Base-by-base conservation (phyloP, 2,888 invertebrate species). In the Cabera pusaria region DNA sequence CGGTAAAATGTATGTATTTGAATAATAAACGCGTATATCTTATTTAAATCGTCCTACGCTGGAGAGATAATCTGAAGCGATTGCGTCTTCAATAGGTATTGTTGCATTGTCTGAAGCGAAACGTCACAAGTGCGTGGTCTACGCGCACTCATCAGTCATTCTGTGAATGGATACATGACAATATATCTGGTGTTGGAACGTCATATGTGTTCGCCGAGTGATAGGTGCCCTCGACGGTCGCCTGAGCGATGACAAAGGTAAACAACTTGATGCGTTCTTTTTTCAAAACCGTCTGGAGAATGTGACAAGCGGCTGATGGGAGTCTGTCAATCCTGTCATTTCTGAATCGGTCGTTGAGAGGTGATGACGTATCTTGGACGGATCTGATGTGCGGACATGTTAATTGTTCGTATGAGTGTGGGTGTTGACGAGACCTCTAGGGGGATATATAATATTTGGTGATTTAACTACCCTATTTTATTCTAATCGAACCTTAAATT, bases 61-160 rank as follows among this genome's bases (percentile, higher is more conserved):
- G 68, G 68, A 68, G 77, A 72, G 80, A 79, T 86, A 76, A 84
- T 80, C 73, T 34, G 4, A 14, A 14, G 14, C 56, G 70, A 77
- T 3, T n/a, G 16, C 69, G 76, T 76, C 84, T 81, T 82, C 83
- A 85, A 86, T 86, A 73, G 72, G 71, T 72, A 87, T 87, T 87
- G 87, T 88, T 49, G 52, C 42, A 54, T 54, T 48, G 52, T 47
- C 59, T 52, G 57, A 45, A 45, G 51, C 59, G 59, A 59, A 79
- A 76, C 67, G 79, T 71, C 78, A 58, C 70, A 80, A 73, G 67
- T 64, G 49, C 66, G 52, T 56, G 61, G 52, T 53, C 61, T 61
- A 59, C 63, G 62, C 68, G 63, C 68, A 61, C 70, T 72, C 81
- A 81, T 82, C 76, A 72, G 78, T 82, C 86, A 83, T 82, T 77